Evolutionary conservation across 2,888 invertebrate species (phyloP), one percentile per base, ranked within the genome.

Genomic region (Gasteruption jaculator): DNA sequence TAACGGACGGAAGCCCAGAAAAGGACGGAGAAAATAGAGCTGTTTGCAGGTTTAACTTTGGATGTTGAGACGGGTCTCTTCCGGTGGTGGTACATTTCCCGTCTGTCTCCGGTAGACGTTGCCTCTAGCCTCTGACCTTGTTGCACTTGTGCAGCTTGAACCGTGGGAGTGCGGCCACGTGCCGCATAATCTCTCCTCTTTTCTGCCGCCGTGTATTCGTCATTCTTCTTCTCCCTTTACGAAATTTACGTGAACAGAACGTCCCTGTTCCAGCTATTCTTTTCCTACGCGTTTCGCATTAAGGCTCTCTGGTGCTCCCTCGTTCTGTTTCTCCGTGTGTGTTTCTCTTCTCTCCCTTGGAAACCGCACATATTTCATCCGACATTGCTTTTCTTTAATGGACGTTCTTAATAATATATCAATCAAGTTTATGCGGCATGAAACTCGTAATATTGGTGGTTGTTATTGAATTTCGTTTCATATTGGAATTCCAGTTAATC

Each of bases 391-490:
- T 48, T 60, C 58, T 65, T 63, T 62, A 64, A 66, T 63, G 58
- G 56, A 54, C 48, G 54, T 50, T 53, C 58, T 64, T 61, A 66
- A 65, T 66, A 66, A 67, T 65, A 63, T 58, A 67, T 67, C 63
- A 65, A 67, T 67, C 64, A 57, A 53, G 54, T 59, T 63, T 60
- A 60, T 53, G 51, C 46, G 50, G 43, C 41, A 39, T 39, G 39
- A 41, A 38, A 41, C 33, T 38, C 41, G 31, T 27, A 37, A 37
- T 38, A 39, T 54, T 54, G 57, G 54, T 53, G 49, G 50, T 49
- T 48, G 46, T 61, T 57, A 58, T 59, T 61, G 58, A 63, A 63
- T 60, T 59, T 57, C 48, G 45, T 33, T 34, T 43, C 42, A 46
- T 36, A 47, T 36, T 30, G 43, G 46, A 35, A 53, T 49, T 51